A percentile compares a stretch with the other conserved stretches of the same genome.
Conservation (phyloP, 1,140 invertebrate genomes). For the Pectinophora gossypiella region DNA sequence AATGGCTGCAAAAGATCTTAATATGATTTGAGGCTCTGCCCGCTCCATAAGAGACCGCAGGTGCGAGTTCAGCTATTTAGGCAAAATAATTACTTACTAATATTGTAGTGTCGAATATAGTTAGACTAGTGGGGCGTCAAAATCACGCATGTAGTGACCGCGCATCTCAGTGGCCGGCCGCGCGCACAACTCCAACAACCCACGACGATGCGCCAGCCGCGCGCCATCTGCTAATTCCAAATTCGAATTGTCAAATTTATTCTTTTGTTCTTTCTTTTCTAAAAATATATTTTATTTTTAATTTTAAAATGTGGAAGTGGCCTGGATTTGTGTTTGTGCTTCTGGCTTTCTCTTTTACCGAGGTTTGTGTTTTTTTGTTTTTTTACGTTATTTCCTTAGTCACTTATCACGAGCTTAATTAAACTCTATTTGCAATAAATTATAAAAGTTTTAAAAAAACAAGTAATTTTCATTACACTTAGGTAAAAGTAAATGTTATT, state of each 20-base stretch:
- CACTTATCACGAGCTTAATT: too few species aligned
- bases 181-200: slow-evolving; percentile 46
- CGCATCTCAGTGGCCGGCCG: slow-evolving; percentile 55
- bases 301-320: slow-evolving; percentile 60
- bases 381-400: slow-evolving; percentile 1
- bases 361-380: slow-evolving; percentile 40
- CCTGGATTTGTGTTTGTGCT: slow-evolving; percentile 43
- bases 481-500: too few species aligned
- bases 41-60: too few species aligned
- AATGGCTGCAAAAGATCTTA: too few species aligned
- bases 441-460: too few species aligned
- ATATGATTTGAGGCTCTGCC: too few species aligned
- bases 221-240: slow-evolving; percentile 41
- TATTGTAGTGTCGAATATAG: too few species aligned
- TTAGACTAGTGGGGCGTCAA: too few species aligned
- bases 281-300: slow-evolving; percentile 23
- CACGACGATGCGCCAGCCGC: slow-evolving; percentile 38
- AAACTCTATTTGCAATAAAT: too few species aligned
- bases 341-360: slow-evolving; percentile 48
- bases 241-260: slow-evolving; percentile 39
- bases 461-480: too few species aligned
- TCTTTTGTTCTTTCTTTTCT: slow-evolving; percentile 30
- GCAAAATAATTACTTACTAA: too few species aligned
- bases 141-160: slow-evolving; percentile 61
- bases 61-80: too few species aligned